Evolutionary conservation across 2,888 invertebrate species (phyloP).

Genomic region (Labia minor): DNA sequence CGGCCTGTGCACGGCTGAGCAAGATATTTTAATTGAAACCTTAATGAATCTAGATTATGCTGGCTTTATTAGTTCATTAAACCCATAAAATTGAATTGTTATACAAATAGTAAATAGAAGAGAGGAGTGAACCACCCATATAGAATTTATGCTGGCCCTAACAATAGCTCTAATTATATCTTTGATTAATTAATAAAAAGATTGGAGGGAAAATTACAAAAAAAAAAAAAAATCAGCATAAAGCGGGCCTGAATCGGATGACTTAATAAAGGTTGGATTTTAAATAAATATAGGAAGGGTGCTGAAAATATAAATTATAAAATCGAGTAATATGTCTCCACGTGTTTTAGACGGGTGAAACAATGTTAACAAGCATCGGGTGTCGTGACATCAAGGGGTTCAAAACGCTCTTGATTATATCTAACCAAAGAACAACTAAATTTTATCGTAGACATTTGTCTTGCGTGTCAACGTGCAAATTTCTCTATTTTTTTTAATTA

Average conservation of each 20-base stretch:
- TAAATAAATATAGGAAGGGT: too few species aligned
- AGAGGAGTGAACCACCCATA: not conserved
- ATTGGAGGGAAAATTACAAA: not conserved
- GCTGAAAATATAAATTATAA: too few species aligned
- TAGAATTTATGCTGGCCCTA: conserved; percentile 4
- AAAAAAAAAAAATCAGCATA: not conserved
- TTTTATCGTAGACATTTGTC: not conserved
- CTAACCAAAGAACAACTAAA: not conserved
- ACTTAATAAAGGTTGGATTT: not conserved
- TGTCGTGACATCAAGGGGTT: not conserved
- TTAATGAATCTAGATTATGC: not conserved
- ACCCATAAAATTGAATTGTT: conserved; percentile 13
- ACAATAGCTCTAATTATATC: conserved; percentile 7
- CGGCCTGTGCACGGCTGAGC: not conserved
- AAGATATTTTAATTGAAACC: conserved; percentile 3
- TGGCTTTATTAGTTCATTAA: conserved; percentile 13
- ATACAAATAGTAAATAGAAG: not conserved
- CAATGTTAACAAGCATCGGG: not conserved
- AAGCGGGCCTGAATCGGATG: not conserved
- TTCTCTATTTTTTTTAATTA: not conserved
- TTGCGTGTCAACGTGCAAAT: not conserved
- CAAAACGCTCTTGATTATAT: too few species aligned
- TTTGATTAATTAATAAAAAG: not conserved
- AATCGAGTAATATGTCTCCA: too few species aligned
- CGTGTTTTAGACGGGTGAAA: not conserved